Conservation (phyloP, 2,797 vertebrate genomes). For the Cynopterus sphinx region DNA sequence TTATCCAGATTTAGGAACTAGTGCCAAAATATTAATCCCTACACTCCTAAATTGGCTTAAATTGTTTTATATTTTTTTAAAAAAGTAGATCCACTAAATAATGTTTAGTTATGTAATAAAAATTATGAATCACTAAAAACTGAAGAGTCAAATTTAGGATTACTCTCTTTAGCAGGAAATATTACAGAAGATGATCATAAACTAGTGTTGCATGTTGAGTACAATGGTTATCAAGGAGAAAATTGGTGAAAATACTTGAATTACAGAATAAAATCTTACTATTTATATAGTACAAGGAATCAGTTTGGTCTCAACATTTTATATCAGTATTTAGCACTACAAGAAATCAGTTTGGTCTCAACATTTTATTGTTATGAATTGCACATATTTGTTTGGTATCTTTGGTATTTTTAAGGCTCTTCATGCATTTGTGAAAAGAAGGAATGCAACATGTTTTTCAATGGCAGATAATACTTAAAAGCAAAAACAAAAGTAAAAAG, state of each 20-base stretch:
- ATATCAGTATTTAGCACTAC: no score
- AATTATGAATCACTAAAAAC: neutral
- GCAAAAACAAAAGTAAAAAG: neutral
- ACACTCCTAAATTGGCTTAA: neutral
- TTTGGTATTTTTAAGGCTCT: neutral
- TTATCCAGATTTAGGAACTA: neutral
- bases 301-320: neutral
- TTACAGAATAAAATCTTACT: neutral
- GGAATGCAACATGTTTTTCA: neutral
- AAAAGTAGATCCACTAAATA: neutral
- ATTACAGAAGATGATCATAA: neutral
- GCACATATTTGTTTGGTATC: neutral
- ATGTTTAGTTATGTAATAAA: neutral
- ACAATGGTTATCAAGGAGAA: neutral
- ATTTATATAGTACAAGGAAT: neutral
- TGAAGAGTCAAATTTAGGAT: neutral
- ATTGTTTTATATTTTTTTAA: neutral
- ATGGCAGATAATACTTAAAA: neutral
- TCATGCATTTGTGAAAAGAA: neutral
- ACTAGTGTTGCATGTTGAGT: neutral
- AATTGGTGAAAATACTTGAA: neutral
- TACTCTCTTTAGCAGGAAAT: neutral
- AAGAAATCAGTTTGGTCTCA: neutral
- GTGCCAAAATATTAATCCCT: neutral
- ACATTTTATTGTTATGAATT: neutral